Evolutionary conservation across 2,888 invertebrate genomes (phyloP), one percentile per base, ranked within the genome.

Genomic region (Aspidiotus rigidus): DNA sequence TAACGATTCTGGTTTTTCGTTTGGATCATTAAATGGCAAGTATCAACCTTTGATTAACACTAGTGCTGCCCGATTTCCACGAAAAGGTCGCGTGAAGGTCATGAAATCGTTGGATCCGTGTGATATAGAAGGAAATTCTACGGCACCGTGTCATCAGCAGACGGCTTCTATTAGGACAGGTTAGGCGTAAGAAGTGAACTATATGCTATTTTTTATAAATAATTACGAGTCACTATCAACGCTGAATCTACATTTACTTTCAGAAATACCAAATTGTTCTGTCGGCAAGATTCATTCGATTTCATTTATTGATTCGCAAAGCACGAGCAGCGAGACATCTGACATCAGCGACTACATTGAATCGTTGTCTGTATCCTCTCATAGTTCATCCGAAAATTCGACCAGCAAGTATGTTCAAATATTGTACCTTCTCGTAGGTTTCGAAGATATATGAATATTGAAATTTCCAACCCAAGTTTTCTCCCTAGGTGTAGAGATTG

Each of bases 271-370:
- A 28, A 28, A 28, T 28, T 5, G 28, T 28, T 28, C 28, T 28
- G 28, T 28, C 28, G 28, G 28, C 28, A 28, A 28, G 5, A 28
- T 28, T 28, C 28, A 28, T 16, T 63, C 80, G 6, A 81, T 83
- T 7, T 84, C 84, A 64, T 83, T 83, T 71, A 82, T 84, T 76
- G 86, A 86, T 75, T 86, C 87, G 6, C 84, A 86, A 73, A 89
- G 89, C 74, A 89, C 88, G 0, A 89, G 89, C 74, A 90, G 89
- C 75, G 90, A 90, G 6, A 89, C 90, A 2, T 90, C 90, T 0
- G 91, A 91, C 75, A 90, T 90, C 89, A 90, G 89, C 0, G 91
- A 91, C 79, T 90, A 90, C 77, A 89, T 90, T 73, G 91, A 90
- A 76, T 90, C 90, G 0, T 78, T 90, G 9, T 90, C 89, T 1